Percentiles rank a stretch among this genome's conserved stretches.
Conservation (phyloP, 1,140 invertebrate genomes). For the Thaumatotibia leucotreta region DNA sequence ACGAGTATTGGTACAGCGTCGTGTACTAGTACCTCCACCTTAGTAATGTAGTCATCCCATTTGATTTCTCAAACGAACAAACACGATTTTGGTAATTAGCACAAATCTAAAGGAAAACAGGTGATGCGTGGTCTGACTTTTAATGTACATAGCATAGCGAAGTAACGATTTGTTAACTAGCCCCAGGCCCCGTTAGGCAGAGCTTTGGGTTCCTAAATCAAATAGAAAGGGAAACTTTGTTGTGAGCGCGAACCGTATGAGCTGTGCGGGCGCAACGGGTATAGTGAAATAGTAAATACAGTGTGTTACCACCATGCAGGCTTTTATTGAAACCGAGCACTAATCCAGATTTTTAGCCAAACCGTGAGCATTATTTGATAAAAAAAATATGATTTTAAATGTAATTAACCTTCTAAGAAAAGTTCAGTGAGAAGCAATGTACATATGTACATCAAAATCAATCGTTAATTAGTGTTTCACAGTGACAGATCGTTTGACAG, state of each 20-base stretch:
- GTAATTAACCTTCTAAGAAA: neutral
- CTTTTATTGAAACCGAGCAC: neutral
- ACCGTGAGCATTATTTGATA: too few relatives aligned
- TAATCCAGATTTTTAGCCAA: neutral
- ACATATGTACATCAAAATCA: too few relatives aligned
- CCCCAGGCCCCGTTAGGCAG: slow-evolving; percentile 17
- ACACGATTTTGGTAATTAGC: neutral
- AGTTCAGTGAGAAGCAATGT: too few relatives aligned
- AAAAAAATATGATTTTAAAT: neutral
- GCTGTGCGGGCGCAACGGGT: slow-evolving; percentile 14
- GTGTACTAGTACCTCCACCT: too few relatives aligned
- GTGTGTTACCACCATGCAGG: slow-evolving; percentile 17
- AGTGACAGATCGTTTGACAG: too few relatives aligned
- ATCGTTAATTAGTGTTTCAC: too few relatives aligned
- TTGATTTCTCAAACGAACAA: neutral
- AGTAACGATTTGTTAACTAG: slow-evolving; percentile 32
- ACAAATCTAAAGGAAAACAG: neutral
- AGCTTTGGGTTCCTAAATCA: slow-evolving; percentile 31
- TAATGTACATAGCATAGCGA: slow-evolving; percentile 11
- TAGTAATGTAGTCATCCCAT: neutral
- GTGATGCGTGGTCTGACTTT: slow-evolving; percentile 9
- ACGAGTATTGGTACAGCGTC: too few relatives aligned
- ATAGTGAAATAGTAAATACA: slow-evolving; percentile 1
- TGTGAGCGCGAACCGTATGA: slow-evolving; percentile 22
- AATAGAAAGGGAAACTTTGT: slow-evolving; percentile 30